Conservation (phyloP, 2,113 vertebrate genomes). For the Geothlypis trichas region DNA sequence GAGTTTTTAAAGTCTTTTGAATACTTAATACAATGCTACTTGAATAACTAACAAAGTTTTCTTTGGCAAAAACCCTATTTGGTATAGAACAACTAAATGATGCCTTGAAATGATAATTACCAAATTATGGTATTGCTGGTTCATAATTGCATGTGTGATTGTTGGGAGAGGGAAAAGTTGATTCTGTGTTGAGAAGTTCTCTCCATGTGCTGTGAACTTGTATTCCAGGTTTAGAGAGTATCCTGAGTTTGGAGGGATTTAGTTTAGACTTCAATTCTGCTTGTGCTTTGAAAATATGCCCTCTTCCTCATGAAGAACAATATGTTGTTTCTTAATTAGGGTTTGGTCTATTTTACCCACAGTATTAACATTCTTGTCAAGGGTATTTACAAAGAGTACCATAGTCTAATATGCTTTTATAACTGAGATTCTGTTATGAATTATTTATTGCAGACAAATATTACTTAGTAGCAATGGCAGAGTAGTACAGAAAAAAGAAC, state of each 20-base stretch:
- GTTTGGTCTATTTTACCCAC: background rate
- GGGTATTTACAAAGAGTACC: constrained; percentile 6
- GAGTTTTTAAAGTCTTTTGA: background rate
- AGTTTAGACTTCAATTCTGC: background rate
- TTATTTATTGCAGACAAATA: background rate
- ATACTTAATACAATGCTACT: background rate
- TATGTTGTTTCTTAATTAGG: background rate
- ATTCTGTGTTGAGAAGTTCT: background rate
- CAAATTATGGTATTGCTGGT: background rate
- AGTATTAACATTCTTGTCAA: background rate
- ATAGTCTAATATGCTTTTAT: background rate
- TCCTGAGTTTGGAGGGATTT: background rate
- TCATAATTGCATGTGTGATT: background rate
- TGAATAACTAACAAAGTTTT: constrained; percentile 2
- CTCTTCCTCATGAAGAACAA: background rate
- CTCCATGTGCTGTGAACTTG: background rate
- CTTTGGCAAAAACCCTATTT: constrained; percentile 22
- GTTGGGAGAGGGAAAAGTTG: background rate
- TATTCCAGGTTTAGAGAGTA: background rate
- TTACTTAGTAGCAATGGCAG: background rate
- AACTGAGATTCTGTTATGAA: background rate
- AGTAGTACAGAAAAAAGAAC: constrained; percentile 13
- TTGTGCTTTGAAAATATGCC: constrained; percentile 3
- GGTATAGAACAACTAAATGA: background rate
- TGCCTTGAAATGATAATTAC: background rate